Evolutionary conservation across 2,888 invertebrate species (phyloP).

Genomic region (Andrena camellia): DNA sequence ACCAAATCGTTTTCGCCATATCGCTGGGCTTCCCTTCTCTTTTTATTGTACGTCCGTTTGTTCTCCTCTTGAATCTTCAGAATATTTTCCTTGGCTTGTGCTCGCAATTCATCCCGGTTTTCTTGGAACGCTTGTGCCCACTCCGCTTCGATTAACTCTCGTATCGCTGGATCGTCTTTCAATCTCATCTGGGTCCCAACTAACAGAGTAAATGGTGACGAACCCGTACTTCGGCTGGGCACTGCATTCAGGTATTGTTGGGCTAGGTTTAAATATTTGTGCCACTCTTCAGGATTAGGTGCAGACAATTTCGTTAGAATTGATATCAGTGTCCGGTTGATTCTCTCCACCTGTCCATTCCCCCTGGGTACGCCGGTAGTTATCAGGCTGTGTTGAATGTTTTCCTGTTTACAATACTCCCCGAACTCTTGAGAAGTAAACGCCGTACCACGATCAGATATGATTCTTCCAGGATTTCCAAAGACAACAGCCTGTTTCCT

Average conservation of each 20-base stretch:
- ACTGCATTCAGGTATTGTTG: slow-evolving; percentile 39
- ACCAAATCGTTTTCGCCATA: slow-evolving; percentile 73
- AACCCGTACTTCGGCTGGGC: slow-evolving; percentile 55
- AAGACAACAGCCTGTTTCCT: slow-evolving; percentile 25
- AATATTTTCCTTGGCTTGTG: slow-evolving; percentile 57
- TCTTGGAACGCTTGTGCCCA: slow-evolving; percentile 35
- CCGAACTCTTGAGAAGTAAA: slow-evolving; percentile 48
- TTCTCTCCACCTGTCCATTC: background rate
- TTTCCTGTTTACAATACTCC: slow-evolving; percentile 36
- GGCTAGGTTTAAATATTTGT: slow-evolving; percentile 46
- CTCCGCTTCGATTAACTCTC: background rate
- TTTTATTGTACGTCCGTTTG: slow-evolving; percentile 41
- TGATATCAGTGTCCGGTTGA: slow-evolving; percentile 27
- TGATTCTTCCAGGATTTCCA: slow-evolving; percentile 47
- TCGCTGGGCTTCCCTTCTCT: slow-evolving; percentile 46
- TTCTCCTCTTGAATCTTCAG: slow-evolving; percentile 64
- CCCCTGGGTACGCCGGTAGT: slow-evolving; percentile 28
- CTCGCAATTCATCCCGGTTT: slow-evolving; percentile 42
- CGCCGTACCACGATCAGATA: slow-evolving; percentile 48
- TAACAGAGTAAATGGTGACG: slow-evolving; percentile 28
- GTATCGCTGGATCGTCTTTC: background rate
- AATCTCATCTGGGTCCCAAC: slow-evolving; percentile 48
- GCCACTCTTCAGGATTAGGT: slow-evolving; percentile 31
- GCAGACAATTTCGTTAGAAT: slow-evolving; percentile 57
- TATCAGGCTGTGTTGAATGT: slow-evolving; percentile 38